Conservation (phyloP, 1,140 invertebrate species). For the Pteromalus puparum region DNA sequence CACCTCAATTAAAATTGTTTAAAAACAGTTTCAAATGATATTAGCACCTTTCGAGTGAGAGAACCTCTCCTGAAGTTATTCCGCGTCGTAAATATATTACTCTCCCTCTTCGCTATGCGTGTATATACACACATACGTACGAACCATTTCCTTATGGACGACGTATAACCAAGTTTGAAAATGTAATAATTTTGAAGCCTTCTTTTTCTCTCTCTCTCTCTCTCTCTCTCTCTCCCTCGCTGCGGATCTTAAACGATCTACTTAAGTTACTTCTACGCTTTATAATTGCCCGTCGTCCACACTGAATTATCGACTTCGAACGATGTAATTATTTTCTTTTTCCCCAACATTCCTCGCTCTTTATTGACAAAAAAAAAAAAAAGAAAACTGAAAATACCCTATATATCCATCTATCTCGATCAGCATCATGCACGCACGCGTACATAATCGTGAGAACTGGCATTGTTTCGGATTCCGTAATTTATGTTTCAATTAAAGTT, state of each 20-base stretch:
- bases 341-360: not conserved
- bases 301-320: conserved; percentile 12
- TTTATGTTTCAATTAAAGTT: conserved; percentile 15
- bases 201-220: not conserved
- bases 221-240: not conserved
- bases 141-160: not conserved
- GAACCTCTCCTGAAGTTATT: conserved; percentile 6
- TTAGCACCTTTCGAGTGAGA: not conserved
- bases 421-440: not conserved
- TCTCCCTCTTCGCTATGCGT: not conserved
- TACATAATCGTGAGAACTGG: conserved; percentile 12
- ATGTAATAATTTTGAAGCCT: conserved; percentile 20
- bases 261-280: not conserved
- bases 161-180: not conserved
- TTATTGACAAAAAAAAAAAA: not conserved
- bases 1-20: conserved; percentile 38
- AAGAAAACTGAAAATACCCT: not conserved
- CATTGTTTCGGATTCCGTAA: conserved; percentile 20
- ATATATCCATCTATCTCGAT: not conserved
- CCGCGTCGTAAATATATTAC: conserved; percentile 29
- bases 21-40: conserved; percentile 19
- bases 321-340: conserved; percentile 1
- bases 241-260: not conserved
- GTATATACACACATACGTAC: not conserved
- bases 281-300: not conserved